Conservation (phyloP, 1,140 invertebrate genomes). For the Sarcophaga bullata region DNA sequence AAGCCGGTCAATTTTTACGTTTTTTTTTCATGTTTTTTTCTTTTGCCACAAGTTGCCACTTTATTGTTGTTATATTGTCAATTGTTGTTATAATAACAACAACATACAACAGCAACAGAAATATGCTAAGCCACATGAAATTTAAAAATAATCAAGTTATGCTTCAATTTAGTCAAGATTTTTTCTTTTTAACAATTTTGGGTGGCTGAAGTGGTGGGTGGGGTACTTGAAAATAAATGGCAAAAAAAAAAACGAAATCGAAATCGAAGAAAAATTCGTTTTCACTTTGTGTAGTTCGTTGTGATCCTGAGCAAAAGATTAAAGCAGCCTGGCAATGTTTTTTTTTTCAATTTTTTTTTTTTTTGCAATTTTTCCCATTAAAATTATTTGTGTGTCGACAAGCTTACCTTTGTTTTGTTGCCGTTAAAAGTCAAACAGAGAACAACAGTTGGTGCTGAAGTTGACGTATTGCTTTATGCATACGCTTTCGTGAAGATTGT, state of each 20-base stretch:
- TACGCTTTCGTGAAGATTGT: too few relatives aligned
- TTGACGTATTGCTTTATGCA: too few relatives aligned
- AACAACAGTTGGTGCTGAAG: too few relatives aligned
- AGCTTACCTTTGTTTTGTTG: too few relatives aligned
- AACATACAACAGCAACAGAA: not conserved
- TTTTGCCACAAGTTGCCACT: not conserved
- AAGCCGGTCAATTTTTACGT: slow-evolving; percentile 8
- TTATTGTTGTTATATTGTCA: not conserved
- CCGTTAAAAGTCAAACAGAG: too few relatives aligned
- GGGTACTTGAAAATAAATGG: not conserved
- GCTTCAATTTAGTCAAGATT: not conserved
- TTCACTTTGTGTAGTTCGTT: not conserved
- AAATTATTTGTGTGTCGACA: too few relatives aligned
- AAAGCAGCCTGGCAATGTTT: too few relatives aligned
- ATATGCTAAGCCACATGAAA: not conserved
- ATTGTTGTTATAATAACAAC: not conserved
- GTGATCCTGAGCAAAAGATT: not conserved
- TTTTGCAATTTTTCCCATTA: too few relatives aligned
- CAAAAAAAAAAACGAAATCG: not conserved
- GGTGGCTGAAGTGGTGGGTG: not conserved
- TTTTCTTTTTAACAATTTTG: not conserved
- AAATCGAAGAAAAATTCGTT: not conserved
- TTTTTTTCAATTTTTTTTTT: too few relatives aligned
- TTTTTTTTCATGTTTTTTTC: not conserved
- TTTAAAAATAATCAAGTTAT: not conserved